Conservation (phyloP, 2,113 vertebrate genomes). For the Urocynchramus pylzowi region DNA sequence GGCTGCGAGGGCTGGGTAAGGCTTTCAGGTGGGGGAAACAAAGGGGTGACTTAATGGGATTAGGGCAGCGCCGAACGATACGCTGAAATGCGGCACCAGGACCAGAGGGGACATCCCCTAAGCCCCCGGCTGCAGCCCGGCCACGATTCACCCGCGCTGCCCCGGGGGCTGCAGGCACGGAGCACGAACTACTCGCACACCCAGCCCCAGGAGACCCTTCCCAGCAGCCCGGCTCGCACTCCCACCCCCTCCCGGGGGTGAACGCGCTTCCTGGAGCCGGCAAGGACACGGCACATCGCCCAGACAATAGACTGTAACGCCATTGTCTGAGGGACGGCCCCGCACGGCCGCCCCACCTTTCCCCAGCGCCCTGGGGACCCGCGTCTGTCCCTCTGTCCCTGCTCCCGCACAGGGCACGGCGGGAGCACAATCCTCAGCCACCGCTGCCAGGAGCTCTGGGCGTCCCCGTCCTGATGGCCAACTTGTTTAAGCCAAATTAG, state of each 20-base stretch:
- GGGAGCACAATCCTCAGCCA: not conserved
- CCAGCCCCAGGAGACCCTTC: not conserved
- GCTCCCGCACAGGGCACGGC: not conserved
- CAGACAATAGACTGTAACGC: constrained; percentile 38
- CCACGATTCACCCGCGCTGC: not conserved
- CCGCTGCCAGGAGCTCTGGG: not conserved
- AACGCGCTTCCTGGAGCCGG: not conserved
- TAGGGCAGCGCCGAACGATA: not conserved
- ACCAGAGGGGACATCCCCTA: not conserved
- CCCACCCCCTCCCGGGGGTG: not conserved
- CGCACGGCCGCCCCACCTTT: not conserved
- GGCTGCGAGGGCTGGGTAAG: not conserved
- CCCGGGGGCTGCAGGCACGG: not conserved
- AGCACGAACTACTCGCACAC: fast-evolving
- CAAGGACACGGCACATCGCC: not conserved
- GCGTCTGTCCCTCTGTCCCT: not conserved
- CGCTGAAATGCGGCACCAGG: not conserved
- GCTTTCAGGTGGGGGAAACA: constrained; percentile 12
- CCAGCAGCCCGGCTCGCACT: not conserved
- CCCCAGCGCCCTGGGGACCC: not conserved
- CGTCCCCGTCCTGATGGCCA: not conserved
- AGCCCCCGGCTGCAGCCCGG: not conserved
- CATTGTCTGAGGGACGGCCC: constrained; percentile 24
- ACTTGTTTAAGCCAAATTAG: constrained; percentile 30
- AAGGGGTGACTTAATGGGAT: constrained; percentile 11